These are phyloP conservation scores for Rhodophaea formosa DNA, from an alignment of 2,888 invertebrate genomes.

Conservation along the genomic window DNA sequence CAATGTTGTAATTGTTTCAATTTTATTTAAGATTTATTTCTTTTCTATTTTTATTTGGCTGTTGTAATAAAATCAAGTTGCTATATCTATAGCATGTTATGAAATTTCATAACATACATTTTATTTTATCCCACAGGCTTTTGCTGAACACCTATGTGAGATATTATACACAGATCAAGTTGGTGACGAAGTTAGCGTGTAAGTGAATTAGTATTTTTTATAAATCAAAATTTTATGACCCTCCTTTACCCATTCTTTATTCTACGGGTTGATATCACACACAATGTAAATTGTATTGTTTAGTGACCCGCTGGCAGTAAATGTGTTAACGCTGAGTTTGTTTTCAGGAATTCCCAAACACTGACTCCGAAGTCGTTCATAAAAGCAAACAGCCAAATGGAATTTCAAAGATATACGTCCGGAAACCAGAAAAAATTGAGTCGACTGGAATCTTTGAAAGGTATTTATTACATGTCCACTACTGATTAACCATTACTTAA, in stretches of 20 bases:
- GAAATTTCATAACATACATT: neutral
- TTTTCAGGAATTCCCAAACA: conserved; percentile 80
- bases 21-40: no score
- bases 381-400: conserved; percentile 93
- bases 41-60: no score
- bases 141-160: conserved; percentile 71
- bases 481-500: no score
- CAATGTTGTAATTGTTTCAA: no score
- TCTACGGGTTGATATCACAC: neutral
- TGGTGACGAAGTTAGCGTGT: conserved; percentile 63
- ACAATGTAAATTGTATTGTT: neutral
- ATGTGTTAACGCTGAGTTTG: neutral
- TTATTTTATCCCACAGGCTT: conserved; percentile 49
- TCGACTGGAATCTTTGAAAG: conserved; percentile 78
- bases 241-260: neutral
- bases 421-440: conserved; percentile 82
- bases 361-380: conserved; percentile 94
- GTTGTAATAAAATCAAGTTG: no score
- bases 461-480: conserved; percentile 37
- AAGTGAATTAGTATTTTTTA: conserved; percentile 30
- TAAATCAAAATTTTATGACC: neutral
- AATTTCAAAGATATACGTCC: conserved; percentile 82
- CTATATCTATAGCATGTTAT: no score
- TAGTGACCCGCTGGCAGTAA: neutral
- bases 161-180: conserved; percentile 71